Percentiles rank a stretch among this genome's conserved stretches.
phyloP scores from a whole-genome alignment of 2,888 invertebrate genomes.

The Rhaphigaster nebulosa region DNA sequence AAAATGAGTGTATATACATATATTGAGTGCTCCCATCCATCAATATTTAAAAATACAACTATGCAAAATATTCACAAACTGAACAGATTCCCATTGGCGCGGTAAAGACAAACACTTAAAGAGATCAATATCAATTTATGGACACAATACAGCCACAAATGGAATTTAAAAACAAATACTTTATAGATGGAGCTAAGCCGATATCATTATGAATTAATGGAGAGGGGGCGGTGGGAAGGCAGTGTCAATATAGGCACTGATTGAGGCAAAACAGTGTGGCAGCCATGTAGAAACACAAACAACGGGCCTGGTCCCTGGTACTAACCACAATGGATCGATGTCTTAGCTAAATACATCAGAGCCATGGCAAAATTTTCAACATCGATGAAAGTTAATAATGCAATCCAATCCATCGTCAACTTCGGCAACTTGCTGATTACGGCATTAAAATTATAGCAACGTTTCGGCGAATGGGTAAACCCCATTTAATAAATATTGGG shows the following conservation, averaged over 20 bases:
- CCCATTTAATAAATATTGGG: neutral
- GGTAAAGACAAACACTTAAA: neutral
- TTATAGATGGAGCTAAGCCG: neutral
- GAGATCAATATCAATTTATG: neutral
- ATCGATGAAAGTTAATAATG: neutral
- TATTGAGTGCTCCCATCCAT: neutral
- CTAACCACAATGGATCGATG: neutral
- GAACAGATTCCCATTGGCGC: neutral
- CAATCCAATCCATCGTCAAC: neutral
- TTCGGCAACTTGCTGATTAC: neutral
- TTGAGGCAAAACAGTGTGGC: neutral
- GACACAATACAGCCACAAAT: neutral
- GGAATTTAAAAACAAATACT: neutral
- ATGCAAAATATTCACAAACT: neutral
- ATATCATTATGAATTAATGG: neutral
- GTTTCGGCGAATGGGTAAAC: neutral
- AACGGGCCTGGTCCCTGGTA: neutral
- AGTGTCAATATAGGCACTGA: neutral
- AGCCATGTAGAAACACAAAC: neutral
- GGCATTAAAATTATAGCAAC: neutral
- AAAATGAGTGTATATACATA: no score
- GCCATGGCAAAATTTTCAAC: neutral
- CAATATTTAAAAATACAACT: neutral
- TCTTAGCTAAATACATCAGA: neutral
- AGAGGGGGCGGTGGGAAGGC: neutral